Evolutionary conservation across 2,797 vertebrate species (phyloP).

Genomic region (Acanthornis magna): DNA sequence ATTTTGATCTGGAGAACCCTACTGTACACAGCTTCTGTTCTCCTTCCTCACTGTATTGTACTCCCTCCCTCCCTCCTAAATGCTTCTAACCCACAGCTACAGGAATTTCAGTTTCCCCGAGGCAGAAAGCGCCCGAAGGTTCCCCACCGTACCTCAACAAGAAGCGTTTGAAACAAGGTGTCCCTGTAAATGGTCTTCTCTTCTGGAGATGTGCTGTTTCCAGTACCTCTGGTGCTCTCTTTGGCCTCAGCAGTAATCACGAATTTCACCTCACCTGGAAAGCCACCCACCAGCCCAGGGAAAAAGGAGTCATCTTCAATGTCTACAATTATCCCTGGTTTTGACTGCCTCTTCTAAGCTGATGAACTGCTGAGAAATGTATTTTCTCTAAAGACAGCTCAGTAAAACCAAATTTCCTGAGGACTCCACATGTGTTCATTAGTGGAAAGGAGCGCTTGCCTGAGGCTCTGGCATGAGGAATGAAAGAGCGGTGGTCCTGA

Average conservation of each 20-base stretch:
- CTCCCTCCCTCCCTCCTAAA: neutral
- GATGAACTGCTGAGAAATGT: neutral
- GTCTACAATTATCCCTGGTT: neutral
- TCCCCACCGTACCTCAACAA: constrained; percentile 68
- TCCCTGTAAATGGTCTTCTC: constrained; percentile 53
- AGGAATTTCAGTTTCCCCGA: neutral
- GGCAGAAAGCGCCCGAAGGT: neutral
- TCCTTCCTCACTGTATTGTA: neutral
- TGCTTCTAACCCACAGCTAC: neutral
- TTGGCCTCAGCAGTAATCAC: constrained; percentile 59
- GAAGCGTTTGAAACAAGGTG: constrained; percentile 48
- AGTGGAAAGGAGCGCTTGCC: neutral
- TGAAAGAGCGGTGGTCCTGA: neutral
- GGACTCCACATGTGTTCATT: fast-evolving
- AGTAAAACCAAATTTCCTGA: neutral
- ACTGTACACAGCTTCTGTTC: neutral
- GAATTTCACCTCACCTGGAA: constrained; percentile 70
- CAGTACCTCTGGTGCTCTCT: neutral
- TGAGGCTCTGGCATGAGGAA: neutral
- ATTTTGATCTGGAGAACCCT: neutral
- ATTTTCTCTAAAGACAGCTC: neutral
- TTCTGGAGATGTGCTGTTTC: neutral
- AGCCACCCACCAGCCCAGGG: neutral
- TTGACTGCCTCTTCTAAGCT: neutral
- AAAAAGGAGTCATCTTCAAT: neutral